A percentile compares a stretch with the other conserved stretches of the same genome.
Conservation (phyloP, 2,113 vertebrate genomes). For the Misgurnus anguillicaudatus region DNA sequence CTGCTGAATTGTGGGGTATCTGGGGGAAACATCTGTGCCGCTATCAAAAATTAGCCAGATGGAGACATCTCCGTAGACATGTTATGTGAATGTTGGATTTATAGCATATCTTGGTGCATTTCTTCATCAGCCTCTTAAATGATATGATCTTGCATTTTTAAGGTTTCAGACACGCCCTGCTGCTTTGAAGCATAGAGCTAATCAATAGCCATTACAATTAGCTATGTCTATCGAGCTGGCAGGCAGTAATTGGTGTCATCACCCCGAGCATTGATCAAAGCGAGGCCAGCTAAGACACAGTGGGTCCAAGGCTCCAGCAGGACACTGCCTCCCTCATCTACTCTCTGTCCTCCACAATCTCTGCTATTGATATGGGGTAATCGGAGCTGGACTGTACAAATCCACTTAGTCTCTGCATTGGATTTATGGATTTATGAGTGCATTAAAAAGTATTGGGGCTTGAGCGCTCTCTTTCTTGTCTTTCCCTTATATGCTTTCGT, state of each 20-base stretch:
- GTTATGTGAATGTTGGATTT: not conserved
- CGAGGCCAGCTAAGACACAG: slow-evolving; percentile 50
- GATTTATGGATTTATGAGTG: slow-evolving; percentile 79
- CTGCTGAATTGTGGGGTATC: too few relatives aligned
- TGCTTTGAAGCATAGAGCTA: slow-evolving; percentile 64
- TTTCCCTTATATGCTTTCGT: slow-evolving; percentile 40
- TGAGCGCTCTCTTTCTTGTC: slow-evolving; percentile 52
- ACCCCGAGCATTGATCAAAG: slow-evolving; percentile 60
- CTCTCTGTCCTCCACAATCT: slow-evolving; percentile 64
- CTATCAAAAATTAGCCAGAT: slow-evolving; percentile 2
- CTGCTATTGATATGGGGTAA: slow-evolving; percentile 80
- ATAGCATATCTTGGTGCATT: not conserved
- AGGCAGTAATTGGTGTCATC: slow-evolving; percentile 73
- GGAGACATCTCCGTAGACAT: slow-evolving; percentile 18
- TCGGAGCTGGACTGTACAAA: slow-evolving; percentile 76
- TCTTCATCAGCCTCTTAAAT: not conserved
- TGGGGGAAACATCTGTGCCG: slow-evolving; percentile 6
- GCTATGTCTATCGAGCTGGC: slow-evolving; percentile 68
- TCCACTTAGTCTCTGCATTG: slow-evolving; percentile 74
- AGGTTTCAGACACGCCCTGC: slow-evolving; percentile 71
- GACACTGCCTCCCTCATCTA: not conserved
- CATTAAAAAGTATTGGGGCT: slow-evolving; percentile 74
- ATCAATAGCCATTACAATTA: slow-evolving; percentile 80
- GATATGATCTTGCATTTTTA: slow-evolving; percentile 21
- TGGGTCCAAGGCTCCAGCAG: slow-evolving; percentile 31